These are phyloP conservation scores for Periplaneta americana DNA, from an alignment of 1,140 invertebrate species.

Conservation along the genomic window DNA sequence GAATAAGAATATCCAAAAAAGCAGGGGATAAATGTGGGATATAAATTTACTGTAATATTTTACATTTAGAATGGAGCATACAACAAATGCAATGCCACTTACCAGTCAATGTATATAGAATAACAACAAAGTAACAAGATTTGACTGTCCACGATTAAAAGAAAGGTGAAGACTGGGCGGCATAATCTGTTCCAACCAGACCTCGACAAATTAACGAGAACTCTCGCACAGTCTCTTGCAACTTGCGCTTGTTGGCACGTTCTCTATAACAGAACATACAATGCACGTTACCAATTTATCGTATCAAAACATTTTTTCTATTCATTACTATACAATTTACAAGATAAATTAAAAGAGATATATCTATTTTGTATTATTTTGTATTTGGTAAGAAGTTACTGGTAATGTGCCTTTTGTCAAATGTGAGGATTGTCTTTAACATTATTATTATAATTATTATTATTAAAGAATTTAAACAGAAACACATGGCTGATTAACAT, in stretches of 20 bases:
- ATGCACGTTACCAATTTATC: neutral
- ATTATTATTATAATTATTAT: too few relatives aligned
- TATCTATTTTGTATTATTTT: too few relatives aligned
- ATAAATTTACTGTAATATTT: too few relatives aligned
- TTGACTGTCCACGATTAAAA: neutral
- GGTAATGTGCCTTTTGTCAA: too few relatives aligned
- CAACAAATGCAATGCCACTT: neutral
- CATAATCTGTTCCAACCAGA: constrained; percentile 42
- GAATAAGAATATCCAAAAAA: too few relatives aligned
- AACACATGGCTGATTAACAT: too few relatives aligned
- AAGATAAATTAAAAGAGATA: neutral
- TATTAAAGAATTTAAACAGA: too few relatives aligned
- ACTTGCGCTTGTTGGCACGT: constrained; percentile 44
- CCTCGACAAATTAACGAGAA: constrained; percentile 51
- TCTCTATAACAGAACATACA: constrained; percentile 33
- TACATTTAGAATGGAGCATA: too few relatives aligned
- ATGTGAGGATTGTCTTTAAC: too few relatives aligned
- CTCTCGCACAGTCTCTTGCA: constrained; percentile 47
- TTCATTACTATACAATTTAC: neutral
- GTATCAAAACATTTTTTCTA: neutral
- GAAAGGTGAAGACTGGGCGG: neutral
- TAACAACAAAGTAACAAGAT: neutral
- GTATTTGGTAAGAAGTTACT: too few relatives aligned
- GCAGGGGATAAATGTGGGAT: too few relatives aligned
- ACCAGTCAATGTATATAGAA: neutral